phyloP scores from a whole-genome alignment of 2,113 vertebrate genomes.

The Pseudois nayaur region DNA sequence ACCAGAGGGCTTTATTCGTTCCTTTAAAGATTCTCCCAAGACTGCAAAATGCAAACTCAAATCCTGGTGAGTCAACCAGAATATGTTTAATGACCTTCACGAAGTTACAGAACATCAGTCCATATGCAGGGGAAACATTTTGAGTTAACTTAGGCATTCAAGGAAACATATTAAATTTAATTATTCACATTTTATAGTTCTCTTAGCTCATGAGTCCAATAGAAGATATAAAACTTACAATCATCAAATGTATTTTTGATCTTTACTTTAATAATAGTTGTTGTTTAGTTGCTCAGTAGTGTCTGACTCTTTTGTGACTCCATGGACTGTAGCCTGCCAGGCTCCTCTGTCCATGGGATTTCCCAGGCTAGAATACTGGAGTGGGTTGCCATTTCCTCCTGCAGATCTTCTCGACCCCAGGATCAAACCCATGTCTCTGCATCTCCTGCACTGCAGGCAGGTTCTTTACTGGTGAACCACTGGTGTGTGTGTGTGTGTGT shows the following conservation, averaged over 20 bases:
- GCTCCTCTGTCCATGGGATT: not conserved
- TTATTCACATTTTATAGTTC: slow-evolving; percentile 19
- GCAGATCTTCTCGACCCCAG: not conserved
- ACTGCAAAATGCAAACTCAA: not conserved
- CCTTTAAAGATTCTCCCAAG: slow-evolving; percentile 1
- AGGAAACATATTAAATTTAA: slow-evolving; percentile 5
- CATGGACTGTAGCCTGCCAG: not conserved
- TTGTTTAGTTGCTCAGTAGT: not conserved
- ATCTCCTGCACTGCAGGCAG: not conserved
- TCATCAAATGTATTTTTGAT: not conserved
- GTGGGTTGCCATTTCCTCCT: not conserved
- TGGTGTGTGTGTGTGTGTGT: not conserved
- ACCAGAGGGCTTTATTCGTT: slow-evolving; percentile 9
- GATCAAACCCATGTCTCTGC: not conserved
- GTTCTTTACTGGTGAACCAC: not conserved
- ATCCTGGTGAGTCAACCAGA: not conserved
- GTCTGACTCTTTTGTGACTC: not conserved
- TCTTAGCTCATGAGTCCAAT: not conserved
- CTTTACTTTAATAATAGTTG: not conserved
- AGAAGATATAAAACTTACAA: not conserved
- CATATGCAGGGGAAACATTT: slow-evolving; percentile 17
- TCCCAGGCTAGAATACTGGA: not conserved
- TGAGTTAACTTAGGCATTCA: slow-evolving; percentile 20
- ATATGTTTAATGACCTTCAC: slow-evolving; percentile 5
- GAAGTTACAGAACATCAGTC: not conserved